Percentiles rank a stretch among this genome's conserved stretches.
phyloP scores from a whole-genome alignment of 1,140 invertebrate genomes.

The Bathynomus jamesi region DNA sequence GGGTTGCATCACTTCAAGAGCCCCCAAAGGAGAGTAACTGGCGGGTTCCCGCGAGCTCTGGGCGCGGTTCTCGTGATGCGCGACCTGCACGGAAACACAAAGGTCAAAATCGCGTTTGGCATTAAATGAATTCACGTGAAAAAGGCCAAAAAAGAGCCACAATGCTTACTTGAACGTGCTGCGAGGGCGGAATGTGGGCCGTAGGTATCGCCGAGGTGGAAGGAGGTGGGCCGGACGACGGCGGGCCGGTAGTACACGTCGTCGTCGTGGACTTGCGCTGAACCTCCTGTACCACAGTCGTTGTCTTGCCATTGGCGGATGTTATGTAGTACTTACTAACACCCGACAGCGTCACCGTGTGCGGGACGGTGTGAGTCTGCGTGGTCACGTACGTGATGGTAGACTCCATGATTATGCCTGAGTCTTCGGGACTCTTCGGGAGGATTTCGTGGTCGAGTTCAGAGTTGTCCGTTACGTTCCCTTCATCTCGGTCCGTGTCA shows the following conservation, averaged over 20 bases:
- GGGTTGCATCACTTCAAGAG: constrained; percentile 77
- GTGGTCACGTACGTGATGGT: constrained; percentile 31
- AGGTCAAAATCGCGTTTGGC: too few species aligned
- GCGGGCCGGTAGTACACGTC: constrained; percentile 18
- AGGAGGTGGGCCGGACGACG: constrained; percentile 9
- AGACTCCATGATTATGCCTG: constrained; percentile 26
- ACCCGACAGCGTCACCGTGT: constrained; percentile 29
- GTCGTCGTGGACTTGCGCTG: constrained; percentile 34
- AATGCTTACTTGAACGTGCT: constrained; percentile 32
- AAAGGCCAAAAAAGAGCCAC: too few species aligned
- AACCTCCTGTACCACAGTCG: constrained; percentile 31
- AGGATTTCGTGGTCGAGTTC: constrained; percentile 28
- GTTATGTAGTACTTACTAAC: constrained; percentile 29
- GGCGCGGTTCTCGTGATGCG: constrained; percentile 14
- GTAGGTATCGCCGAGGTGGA: constrained; percentile 11
- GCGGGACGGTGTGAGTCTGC: constrained; percentile 25
- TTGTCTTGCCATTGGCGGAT: constrained; percentile 30
- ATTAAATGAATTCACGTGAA: too few species aligned
- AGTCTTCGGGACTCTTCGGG: constrained; percentile 18
- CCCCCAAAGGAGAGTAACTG: constrained; percentile 66
- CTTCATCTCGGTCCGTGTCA: constrained; percentile 28
- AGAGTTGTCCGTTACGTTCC: constrained; percentile 24
- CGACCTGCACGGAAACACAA: neutral
- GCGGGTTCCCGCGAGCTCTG: constrained; percentile 10
- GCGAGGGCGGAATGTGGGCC: constrained; percentile 31